Conservation (phyloP, 1,140 invertebrate genomes). For the Rhagoletis zephyria region DNA sequence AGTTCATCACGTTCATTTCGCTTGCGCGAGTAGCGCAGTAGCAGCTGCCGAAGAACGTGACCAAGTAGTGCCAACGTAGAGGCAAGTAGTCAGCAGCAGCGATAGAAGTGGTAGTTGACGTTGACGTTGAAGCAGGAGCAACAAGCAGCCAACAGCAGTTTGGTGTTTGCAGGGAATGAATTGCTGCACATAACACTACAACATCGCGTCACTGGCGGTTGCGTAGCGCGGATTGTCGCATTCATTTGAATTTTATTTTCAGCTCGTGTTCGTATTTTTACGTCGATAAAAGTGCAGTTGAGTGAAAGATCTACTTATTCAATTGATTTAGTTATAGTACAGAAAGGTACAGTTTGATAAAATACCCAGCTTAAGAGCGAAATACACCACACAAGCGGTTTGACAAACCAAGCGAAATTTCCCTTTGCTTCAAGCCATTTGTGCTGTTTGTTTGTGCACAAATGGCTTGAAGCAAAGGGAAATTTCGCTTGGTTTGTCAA, state of each 20-base stretch:
- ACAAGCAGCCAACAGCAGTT: not conserved
- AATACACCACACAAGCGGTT: too few relatives aligned
- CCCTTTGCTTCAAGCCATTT: too few relatives aligned
- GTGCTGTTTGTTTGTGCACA: too few relatives aligned
- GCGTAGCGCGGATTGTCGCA: not conserved
- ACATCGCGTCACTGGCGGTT: not conserved
- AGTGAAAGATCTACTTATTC: not conserved
- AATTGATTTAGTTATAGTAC: too few relatives aligned
- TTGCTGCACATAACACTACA: constrained; percentile 27
- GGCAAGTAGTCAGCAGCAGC: constrained; percentile 49
- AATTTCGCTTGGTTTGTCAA: too few relatives aligned
- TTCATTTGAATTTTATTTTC: constrained; percentile 7
- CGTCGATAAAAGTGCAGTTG: constrained; percentile 7
- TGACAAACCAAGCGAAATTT: too few relatives aligned
- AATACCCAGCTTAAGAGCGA: too few relatives aligned
- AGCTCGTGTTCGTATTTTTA: constrained; percentile 11
- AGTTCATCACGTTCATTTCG: constrained; percentile 59
- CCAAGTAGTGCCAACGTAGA: not conserved
- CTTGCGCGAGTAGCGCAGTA: constrained; percentile 60
- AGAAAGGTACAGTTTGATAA: too few relatives aligned
- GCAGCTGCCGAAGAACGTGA: not conserved
- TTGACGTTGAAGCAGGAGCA: not conserved
- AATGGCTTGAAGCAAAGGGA: too few relatives aligned
- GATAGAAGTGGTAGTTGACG: not conserved
- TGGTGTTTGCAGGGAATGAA: not conserved